Percentiles rank a stretch among this genome's conserved stretches.
These are phyloP conservation scores for Hemicentrotus pulcherrimus DNA, from an alignment of 35 echinoderm and acorn worm genomes.

Conservation along the genomic window DNA sequence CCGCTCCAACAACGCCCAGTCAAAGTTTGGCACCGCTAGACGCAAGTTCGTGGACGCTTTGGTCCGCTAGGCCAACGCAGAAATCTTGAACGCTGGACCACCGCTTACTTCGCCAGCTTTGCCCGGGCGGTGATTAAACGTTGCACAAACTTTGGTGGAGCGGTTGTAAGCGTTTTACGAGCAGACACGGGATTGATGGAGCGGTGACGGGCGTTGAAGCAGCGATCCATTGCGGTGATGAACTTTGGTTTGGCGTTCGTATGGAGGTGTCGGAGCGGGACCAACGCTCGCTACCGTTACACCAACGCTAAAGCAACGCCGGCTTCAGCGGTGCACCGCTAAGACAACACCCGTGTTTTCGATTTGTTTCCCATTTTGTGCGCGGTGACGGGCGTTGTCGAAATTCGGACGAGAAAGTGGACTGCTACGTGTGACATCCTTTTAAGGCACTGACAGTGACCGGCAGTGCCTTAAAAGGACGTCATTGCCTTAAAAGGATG, in stretches of 20 bases:
- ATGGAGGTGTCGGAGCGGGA: too few species aligned
- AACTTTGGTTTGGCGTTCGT: neutral
- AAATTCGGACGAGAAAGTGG: too few species aligned
- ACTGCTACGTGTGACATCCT: too few species aligned
- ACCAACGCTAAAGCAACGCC: constrained; percentile 41
- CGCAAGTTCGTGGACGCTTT: constrained; percentile 39
- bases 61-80: constrained; percentile 38
- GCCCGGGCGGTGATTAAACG: constrained; percentile 39
- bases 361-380: constrained; percentile 6
- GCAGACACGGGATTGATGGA: constrained; percentile 14
- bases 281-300: constrained; percentile 37
- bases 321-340: constrained; percentile 35
- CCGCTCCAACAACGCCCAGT: constrained; percentile 40
- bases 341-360: neutral
- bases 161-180: constrained; percentile 30
- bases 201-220: constrained; percentile 29
- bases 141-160: constrained; percentile 41
- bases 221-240: constrained; percentile 35
- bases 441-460: too few species aligned
- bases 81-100: constrained; percentile 35
- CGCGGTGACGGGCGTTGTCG: constrained; percentile 31
- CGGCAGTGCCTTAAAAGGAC: too few species aligned
- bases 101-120: constrained; percentile 20
- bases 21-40: constrained; percentile 43
- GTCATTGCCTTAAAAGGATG: too few species aligned